A percentile compares a stretch with the other conserved stretches of the same genome.
phyloP scores from a whole-genome alignment of 2,113 vertebrate genomes.

The Indicator indicator region DNA sequence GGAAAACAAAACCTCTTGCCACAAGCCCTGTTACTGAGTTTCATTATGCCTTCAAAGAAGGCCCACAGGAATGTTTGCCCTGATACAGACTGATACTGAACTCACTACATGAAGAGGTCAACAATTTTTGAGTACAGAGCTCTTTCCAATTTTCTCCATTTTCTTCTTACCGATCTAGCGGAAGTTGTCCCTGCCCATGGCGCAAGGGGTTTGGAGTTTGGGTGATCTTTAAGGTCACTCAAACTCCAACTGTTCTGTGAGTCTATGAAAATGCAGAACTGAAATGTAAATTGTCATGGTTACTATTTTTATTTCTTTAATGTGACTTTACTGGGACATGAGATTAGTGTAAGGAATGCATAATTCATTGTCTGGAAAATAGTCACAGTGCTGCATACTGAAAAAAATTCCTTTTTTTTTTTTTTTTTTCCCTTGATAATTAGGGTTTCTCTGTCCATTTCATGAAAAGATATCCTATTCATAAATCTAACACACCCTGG shows the following conservation, averaged over 20 bases:
- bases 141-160: background rate
- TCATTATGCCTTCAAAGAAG: background rate
- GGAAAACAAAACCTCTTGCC: background rate
- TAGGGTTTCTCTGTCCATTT: conserved; percentile 63
- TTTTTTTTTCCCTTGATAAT: conserved; percentile 39
- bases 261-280: background rate
- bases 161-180: background rate
- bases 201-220: too few species aligned
- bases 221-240: too few species aligned
- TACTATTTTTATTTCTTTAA: background rate
- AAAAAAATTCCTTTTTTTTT: background rate
- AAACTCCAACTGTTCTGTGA: too few species aligned
- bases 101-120: background rate
- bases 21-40: background rate
- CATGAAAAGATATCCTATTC: conserved; percentile 40
- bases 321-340: background rate
- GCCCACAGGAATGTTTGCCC: background rate
- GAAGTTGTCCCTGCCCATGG: too few species aligned
- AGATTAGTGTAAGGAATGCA: background rate
- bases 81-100: background rate
- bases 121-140: background rate
- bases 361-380: conserved; percentile 21
- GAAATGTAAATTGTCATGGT: background rate
- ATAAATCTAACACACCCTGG: conserved; percentile 66
- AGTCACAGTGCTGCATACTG: background rate